Evolutionary conservation across 2,797 vertebrate species (phyloP), one percentile per base, ranked within the genome.

Genomic region (Acanthurus lineatus): DNA sequence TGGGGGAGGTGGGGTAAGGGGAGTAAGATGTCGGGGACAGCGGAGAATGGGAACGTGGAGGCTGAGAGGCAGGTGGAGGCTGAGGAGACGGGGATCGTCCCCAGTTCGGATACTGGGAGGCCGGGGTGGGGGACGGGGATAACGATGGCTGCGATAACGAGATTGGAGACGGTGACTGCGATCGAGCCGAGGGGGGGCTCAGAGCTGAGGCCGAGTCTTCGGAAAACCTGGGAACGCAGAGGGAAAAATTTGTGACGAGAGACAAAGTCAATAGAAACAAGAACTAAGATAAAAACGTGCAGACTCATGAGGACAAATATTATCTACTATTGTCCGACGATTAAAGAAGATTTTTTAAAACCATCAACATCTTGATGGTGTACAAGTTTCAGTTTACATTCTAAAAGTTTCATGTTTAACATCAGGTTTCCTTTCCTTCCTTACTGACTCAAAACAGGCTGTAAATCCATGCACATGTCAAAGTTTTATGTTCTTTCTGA

Each of bases 81-180:
- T 93, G 94, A 35, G 95, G 95, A 25, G 95, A 96, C 9, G 93
- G 83, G 1, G 95, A 91, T n/a, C 94, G 88, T 4, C 95, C 76
- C 95, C 95, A 94, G 94, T 82, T 94, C 12, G 92, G 90, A 72
- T 95, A 96, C 82, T 97, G 95, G 83, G 95, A 92, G 84, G 94
- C 84, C 6, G 94, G 93, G 44, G 95, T 95, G 2, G 95, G 95
- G 32, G 94, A 95, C 0, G 94, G 95, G 66, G 90, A 94, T 47
- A 95, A 73, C 1, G 93, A 92, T 17, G 95, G 94, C 83, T 95
- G 95, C 1, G 95, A 94, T 65, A 95, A 84, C 0, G 91, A 94
- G 72, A 95, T 88, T 1, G 95, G 95, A 62, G 95, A 95, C 1
- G 93, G 92, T 15, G 95, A 96, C 85, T 90, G 88, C 53, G 94